Evolutionary conservation across 2,888 invertebrate genomes (phyloP), one percentile per base, ranked within the genome.

Genomic region (Philaethria dido): DNA sequence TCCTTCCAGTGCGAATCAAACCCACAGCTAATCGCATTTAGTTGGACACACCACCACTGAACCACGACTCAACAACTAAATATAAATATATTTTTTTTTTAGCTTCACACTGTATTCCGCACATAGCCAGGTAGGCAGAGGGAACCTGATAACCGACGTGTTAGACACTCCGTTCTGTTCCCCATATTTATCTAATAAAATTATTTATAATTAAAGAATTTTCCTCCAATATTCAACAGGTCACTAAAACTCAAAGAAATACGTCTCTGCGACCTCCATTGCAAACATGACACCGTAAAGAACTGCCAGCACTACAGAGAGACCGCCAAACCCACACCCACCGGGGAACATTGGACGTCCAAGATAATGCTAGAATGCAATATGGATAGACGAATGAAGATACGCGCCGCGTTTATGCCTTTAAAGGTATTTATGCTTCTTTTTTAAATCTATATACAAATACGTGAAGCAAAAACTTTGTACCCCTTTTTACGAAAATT

Each of bases 191-290:
- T n/a, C n/a, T n/a, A n/a, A n/a, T n/a, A n/a, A n/a, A n/a, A n/a
- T n/a, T n/a, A n/a, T n/a, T n/a, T n/a, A n/a, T 2, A 39, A 11
- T 13, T 11, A 11, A 39, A 39, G 11, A 39, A 13, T 13, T 13
- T 13, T 39, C 2, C 1, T 39, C 14, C 20, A 13, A 50, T n/a
- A 11, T 45, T 48, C 50, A 47, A 20, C 64, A 89, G 89, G 68
- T 85, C 91, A 6, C 57, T 81, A 39, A 89, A 87, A 71, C 79
- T 89, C 1, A 89, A 86, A 60, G 87, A 89, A 18, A 83, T 90
- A 47, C 86, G 86, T 0, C 82, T 92, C 0, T 93, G 92, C 74
- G 87, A 89, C 54, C 69, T 83, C 0, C 82, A 81, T 20, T 87
- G 88, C 75, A 86, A 81, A 44, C 83, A 81, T 64, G 88, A 83